These are phyloP conservation scores for Limnephilus rhombicus DNA, from an alignment of 2,888 invertebrate genomes.

Conservation along the genomic window DNA sequence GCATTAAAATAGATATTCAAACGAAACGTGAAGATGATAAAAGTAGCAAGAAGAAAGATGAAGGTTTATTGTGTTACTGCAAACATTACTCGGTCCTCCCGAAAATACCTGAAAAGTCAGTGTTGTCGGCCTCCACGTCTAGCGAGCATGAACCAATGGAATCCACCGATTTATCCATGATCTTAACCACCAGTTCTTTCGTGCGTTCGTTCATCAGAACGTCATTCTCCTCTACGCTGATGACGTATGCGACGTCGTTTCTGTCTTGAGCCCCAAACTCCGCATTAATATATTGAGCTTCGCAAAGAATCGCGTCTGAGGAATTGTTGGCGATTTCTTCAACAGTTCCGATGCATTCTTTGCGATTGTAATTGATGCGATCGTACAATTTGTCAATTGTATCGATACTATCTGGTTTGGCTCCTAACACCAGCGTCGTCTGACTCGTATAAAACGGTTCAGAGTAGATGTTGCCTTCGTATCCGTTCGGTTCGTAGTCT, in stretches of 20 bases:
- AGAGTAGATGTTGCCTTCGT: conserved; percentile 73
- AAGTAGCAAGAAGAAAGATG: conserved; percentile 12
- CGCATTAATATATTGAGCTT: background rate
- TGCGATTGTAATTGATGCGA: conserved; percentile 16
- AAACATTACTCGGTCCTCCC: background rate
- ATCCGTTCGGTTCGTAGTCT: conserved; percentile 70
- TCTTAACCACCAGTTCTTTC: conserved; percentile 75
- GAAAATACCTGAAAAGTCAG: conserved; percentile 84
- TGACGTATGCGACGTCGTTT: conserved; percentile 70
- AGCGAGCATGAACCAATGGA: conserved; percentile 92
- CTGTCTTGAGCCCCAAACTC: background rate
- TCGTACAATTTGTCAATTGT: conserved; percentile 30
- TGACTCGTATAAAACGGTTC: conserved; percentile 76
- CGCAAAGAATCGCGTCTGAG: background rate
- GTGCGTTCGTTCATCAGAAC: conserved; percentile 70
- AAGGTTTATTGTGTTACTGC: too few relatives aligned
- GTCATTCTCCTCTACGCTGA: conserved; percentile 75
- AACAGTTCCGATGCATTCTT: conserved; percentile 27
- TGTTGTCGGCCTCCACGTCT: conserved; percentile 87
- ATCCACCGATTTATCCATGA: conserved; percentile 88
- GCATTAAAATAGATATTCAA: background rate
- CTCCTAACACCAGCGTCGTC: conserved; percentile 74
- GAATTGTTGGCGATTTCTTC: background rate
- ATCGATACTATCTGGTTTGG: background rate
- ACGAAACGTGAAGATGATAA: conserved; percentile 67